Base-by-base conservation (phyloP, 2,888 invertebrate species). In the Aphrophora alni region DNA sequence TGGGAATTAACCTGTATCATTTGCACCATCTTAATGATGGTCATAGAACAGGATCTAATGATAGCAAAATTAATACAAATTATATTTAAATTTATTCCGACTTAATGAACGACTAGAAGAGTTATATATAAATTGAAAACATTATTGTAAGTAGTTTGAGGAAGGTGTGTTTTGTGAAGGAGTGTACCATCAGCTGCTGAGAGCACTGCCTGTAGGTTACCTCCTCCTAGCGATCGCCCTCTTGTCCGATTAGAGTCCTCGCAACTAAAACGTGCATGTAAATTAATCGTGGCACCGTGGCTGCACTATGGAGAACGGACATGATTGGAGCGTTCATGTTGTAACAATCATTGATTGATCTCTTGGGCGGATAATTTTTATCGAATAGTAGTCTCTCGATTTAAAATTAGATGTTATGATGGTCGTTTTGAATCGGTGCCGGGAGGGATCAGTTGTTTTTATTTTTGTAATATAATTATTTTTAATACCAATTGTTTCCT, bases 401-500 rank as follows among this genome's bases (percentile, higher is more conserved):
- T 28, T 26, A 75, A 80, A 80, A 80, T 80, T 80, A 80, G 76
- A 77, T 72, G 75, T 76, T 80, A 44, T 69, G 71, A 51, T 51
- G 70, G 80, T 80, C 80, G 72, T 80, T 80, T 76, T 75, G 59
- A 80, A 44, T 76, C 72, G 24, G 59, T 76, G 80, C 51, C 51
- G 33, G 75, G 76, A 72, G 76, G 76, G 25, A 69, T 69, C 72
- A 10, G 51, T 70, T 25, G 38, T 80, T 76, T 80, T 76, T 44
- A 69, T 80, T 80, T 80, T 71, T 75, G 10, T 75, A 38, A 70
- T 72, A 80, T 76, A 80, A 80, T 80, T 80, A 76, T 72, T 76
- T 75, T 80, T 80, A 80, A 80, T 80, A 76, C 71, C 70, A 72
- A 80, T 80, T 80, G 80, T 80, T 80, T 77, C 76, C 51, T 80